Base-by-base conservation (phyloP, 2,113 vertebrate species). In the Acrocephalus arundinaceus region DNA sequence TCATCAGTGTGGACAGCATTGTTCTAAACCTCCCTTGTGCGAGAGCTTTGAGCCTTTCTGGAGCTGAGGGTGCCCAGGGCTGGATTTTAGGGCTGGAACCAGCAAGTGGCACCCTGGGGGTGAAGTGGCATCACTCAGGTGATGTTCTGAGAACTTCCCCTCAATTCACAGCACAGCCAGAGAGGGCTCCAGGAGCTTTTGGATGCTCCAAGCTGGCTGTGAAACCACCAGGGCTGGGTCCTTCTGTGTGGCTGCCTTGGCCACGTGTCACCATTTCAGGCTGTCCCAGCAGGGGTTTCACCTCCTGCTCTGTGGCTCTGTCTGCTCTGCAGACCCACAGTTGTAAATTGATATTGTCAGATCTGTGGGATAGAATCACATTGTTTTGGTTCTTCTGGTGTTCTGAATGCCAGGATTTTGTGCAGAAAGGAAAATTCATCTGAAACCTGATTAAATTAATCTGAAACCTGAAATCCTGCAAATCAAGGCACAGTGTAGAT, bases 221-320 rank as follows among this genome's bases (percentile, higher is more conserved):
- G 86, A 13, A 67, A 15, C 6, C 23, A 12, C 22, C 1, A 1
- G 14, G 10, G 4, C 33, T 23, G 4, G 41, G 10, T 55, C 39
- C 52, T 55, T 18, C 27, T 0, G 0, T 48, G 35, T 48, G 58
- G 62, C 41, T 76, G 43, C 41, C n/a, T 37, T 46, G 43, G 12
- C 7, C 0, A 0, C 2, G 0, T 28, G 39, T 39, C 4, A 2
- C 58, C 1, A 1, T 22, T 46, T 55, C 8, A 6, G 61, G 13
- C 54, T 54, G 41, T 31, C 52, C 35, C 20, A 12, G 52, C 21
- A 3, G 27, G 37, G 62, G 4, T 46, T 94, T 45, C 28, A 11
- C 61, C 62, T 61, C 52, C 48, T 75, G 74, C 24, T 0, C 49
- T 13, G 48, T 10, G 37, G 20, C 33, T 68, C 25, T 0, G 0